These are phyloP conservation scores for Sebastes hubbsi DNA, from an alignment of 2,797 vertebrate species.

Conservation along the genomic window DNA sequence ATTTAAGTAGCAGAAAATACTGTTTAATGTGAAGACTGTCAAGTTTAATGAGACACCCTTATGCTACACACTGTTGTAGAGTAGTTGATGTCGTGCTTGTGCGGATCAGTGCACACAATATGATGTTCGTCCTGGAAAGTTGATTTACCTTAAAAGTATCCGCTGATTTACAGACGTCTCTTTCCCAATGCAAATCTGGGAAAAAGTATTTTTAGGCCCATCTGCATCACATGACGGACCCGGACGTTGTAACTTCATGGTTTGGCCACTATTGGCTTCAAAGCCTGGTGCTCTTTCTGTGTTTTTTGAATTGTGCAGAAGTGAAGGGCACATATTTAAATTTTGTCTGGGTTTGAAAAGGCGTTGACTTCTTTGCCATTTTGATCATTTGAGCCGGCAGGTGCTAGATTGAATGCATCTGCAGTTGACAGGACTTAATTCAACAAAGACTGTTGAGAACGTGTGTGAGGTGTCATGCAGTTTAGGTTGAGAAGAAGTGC, in stretches of 20 bases:
- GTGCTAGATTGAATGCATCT: background rate
- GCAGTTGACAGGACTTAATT: background rate
- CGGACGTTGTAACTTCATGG: background rate
- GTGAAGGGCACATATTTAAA: background rate
- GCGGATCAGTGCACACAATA: background rate
- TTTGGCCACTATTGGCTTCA: background rate
- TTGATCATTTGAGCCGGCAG: constrained; percentile 17
- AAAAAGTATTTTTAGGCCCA: background rate
- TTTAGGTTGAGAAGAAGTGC: background rate
- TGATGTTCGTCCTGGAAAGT: background rate
- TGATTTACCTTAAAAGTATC: background rate
- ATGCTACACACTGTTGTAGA: background rate
- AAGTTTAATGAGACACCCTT: background rate
- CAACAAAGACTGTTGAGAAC: background rate
- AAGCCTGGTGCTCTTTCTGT: background rate
- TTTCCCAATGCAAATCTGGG: background rate
- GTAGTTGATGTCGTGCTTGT: background rate
- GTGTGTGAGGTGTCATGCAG: background rate
- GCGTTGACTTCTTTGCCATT: background rate
- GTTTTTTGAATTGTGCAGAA: background rate
- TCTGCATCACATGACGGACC: background rate
- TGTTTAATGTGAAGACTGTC: background rate
- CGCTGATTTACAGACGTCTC: background rate
- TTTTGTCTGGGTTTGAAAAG: background rate
- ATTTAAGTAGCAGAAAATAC: background rate